phyloP scores from a whole-genome alignment of 2,113 vertebrate genomes.

The Bagarius yarrelli region DNA sequence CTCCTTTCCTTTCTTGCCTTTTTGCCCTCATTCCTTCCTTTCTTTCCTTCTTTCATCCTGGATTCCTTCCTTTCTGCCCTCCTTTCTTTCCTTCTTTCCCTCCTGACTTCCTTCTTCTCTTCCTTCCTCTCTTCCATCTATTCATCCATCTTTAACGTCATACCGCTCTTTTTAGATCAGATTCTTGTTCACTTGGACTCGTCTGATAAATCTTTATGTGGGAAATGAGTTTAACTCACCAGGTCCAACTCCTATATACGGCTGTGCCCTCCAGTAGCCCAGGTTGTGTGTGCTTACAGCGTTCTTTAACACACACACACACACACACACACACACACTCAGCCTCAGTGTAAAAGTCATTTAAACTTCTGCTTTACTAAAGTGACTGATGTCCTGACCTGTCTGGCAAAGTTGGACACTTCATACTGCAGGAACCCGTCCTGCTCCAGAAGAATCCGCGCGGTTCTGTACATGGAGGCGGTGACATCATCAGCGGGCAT shows the following conservation, averaged over 20 bases:
- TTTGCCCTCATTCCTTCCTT: neutral
- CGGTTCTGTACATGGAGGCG: slow-evolving; percentile 82
- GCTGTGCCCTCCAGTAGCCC: slow-evolving; percentile 83
- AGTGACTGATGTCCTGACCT: slow-evolving; percentile 67
- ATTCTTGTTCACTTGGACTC: neutral
- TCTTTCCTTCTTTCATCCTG: neutral
- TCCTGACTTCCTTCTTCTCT: neutral
- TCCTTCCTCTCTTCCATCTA: no score
- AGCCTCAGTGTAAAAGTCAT: neutral
- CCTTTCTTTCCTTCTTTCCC: neutral
- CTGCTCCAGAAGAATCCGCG: slow-evolving; percentile 65
- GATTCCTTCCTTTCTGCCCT: neutral
- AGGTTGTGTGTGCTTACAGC: slow-evolving; percentile 85
- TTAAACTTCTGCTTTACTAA: no score
- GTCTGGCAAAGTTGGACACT: slow-evolving; percentile 89
- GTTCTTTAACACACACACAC: slow-evolving; percentile 64
- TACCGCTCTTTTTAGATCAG: neutral
- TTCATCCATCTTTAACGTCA: no score
- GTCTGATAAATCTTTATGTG: neutral
- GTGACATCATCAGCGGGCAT: slow-evolving; percentile 69
- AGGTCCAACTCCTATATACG: slow-evolving; percentile 89
- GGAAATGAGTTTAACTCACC: slow-evolving; percentile 67
- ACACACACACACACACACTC: neutral
- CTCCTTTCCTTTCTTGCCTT: neutral
- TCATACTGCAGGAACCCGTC: slow-evolving; percentile 86